Conservation (phyloP, 2,888 invertebrate genomes). For the Rhabditophanes sp. region DNA sequence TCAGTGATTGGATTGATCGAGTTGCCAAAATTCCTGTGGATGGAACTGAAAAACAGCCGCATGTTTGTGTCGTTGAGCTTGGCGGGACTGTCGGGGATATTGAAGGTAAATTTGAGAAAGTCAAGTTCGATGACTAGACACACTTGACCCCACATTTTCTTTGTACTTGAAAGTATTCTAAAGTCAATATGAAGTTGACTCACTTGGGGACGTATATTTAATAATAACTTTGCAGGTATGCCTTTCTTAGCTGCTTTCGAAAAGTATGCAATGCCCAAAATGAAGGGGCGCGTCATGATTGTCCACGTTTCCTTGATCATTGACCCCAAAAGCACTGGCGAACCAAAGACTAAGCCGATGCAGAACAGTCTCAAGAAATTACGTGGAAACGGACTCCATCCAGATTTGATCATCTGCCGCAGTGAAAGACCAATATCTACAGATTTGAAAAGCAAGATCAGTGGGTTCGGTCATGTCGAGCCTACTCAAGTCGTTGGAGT, state of each 20-base stretch:
- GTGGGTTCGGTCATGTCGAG: slow-evolving; percentile 43
- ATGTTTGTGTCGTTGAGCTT: slow-evolving; percentile 51
- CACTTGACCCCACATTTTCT: no score
- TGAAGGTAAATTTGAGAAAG: no score
- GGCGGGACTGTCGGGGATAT: slow-evolving; percentile 14
- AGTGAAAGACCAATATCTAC: slow-evolving; percentile 28
- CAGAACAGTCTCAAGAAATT: slow-evolving; percentile 86
- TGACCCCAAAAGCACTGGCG: slow-evolving; percentile 51
- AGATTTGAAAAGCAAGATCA: slow-evolving; percentile 45
- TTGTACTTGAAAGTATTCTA: no score
- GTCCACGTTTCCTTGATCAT: slow-evolving; percentile 5
- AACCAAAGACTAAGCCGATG: slow-evolving; percentile 97
- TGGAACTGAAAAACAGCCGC: slow-evolving; percentile 49
- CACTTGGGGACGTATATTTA: no score
- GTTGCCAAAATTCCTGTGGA: slow-evolving; percentile 60
- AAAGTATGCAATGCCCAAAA: slow-evolving; percentile 3
- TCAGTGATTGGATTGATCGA: slow-evolving; percentile 68
- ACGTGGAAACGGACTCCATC: slow-evolving; percentile 26
- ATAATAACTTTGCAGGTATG: no score
- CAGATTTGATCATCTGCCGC: slow-evolving; percentile 36
- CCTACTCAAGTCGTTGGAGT: slow-evolving; percentile 83
- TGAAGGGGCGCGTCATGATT: slow-evolving; percentile 3
- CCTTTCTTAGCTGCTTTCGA: slow-evolving; percentile 3
- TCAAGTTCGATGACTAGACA: neutral
- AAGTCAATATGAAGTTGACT: no score